Conservation (phyloP, 2,888 invertebrate species). For the Cephus sareptanus region DNA sequence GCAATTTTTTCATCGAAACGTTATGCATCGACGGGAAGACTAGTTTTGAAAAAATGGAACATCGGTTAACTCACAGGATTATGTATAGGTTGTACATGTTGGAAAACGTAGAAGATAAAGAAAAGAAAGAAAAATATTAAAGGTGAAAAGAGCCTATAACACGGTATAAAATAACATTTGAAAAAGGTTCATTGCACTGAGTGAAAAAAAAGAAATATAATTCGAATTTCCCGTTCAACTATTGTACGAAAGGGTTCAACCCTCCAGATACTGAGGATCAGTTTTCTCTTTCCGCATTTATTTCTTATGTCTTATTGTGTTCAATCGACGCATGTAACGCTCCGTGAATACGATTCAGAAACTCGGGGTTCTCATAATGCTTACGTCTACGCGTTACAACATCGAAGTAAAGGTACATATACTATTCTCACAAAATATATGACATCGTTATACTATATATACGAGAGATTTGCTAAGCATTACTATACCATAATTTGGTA, state of each 20-base stretch:
- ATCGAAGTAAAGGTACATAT: constrained; percentile 23
- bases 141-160: too few relatives aligned
- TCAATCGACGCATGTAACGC: constrained; percentile 1
- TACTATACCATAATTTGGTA: constrained; percentile 10
- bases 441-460: constrained; percentile 25
- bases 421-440: constrained; percentile 42
- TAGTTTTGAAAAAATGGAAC: not conserved
- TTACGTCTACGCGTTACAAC: constrained; percentile 11
- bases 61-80: not conserved
- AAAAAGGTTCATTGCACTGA: not conserved
- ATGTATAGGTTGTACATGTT: too few relatives aligned
- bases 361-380: not conserved
- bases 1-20: constrained; percentile 8
- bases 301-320: not conserved
- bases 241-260: too few relatives aligned
- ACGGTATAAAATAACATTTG: not conserved
- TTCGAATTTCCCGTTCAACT: not conserved
- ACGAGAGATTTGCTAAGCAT: constrained; percentile 23
- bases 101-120: too few relatives aligned
- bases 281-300: too few relatives aligned
- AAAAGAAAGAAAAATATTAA: too few relatives aligned
- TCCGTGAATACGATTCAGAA: not conserved
- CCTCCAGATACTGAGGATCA: too few relatives aligned
- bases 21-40: constrained; percentile 8
- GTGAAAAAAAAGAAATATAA: not conserved